Evolutionary conservation across 2,797 vertebrate species (phyloP), one percentile per base, ranked within the genome.

Genomic region (Sebastes matsubarae): DNA sequence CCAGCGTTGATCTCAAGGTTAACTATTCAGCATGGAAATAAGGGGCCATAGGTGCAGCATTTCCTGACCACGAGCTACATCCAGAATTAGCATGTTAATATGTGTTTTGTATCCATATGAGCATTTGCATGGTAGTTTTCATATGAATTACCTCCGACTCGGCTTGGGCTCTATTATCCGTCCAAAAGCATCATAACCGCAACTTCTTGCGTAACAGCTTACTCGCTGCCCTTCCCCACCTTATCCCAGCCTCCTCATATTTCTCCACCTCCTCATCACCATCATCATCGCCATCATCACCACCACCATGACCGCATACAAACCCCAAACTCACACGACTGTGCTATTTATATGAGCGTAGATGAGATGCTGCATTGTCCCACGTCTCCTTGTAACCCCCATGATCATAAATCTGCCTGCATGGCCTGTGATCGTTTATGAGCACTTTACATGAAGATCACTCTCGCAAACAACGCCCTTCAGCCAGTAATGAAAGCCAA

Each of bases 391-490:
- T 94, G 87, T 88, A 89, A 84, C 87, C 80, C 64, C 78, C 72
- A 34, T 65, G 68, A 80, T 86, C 90, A 85, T 94, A 94, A 94
- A 94, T 94, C 91, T 93, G 85, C 82, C 89, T 65, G 79, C 84
- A 82, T 83, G 87, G 87, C 83, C 87, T 74, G 82, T 80, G 91
- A 90, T 88, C 88, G 54, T 94, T 94, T 92, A 94, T 91, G 87
- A 90, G 91, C 89, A 90, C 89, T 94, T 94, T 93, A 92, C 91
- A 93, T 92, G 89, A 93, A 90, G 89, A 93, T 94, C 88, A 61
- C 80, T 87, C 91, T 90, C 91, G 86, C 93, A 93, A 94, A 93
- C 92, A 93, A 88, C 75, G 92, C 89, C 94, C 93, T 94, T 94
- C 92, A 94, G 82, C 85, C 76, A 78, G 85, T 89, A 85, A 92